Conservation (phyloP, 2,113 vertebrate species). For the Cephalophus harveyi region DNA sequence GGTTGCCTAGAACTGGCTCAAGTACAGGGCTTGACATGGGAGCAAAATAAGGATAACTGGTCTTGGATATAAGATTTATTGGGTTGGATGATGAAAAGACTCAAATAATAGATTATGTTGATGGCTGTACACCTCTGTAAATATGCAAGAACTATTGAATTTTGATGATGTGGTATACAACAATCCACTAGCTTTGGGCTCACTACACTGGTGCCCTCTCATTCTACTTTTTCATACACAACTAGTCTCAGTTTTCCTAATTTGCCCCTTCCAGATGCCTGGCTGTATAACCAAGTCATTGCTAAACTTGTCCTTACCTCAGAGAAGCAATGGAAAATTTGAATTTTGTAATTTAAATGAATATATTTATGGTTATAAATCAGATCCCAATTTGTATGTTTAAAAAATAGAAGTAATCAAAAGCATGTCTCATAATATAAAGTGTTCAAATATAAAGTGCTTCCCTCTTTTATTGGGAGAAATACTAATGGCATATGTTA, state of each 20-base stretch:
- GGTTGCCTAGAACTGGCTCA: background rate
- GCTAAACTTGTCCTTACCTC: too few relatives aligned
- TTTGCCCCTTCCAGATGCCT: too few relatives aligned
- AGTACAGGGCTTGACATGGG: rapidly evolving
- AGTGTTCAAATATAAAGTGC: background rate
- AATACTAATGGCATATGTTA: background rate
- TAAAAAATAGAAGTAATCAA: background rate
- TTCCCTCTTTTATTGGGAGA: background rate
- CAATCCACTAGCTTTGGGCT: too few relatives aligned
- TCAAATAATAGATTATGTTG: background rate
- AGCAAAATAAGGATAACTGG: background rate
- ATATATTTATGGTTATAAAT: background rate
- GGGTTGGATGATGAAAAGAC: background rate
- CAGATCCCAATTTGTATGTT: background rate
- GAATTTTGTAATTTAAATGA: background rate
- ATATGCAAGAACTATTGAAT: background rate
- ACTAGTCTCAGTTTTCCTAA: too few relatives aligned
- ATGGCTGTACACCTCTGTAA: background rate
- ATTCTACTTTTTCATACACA: too few relatives aligned
- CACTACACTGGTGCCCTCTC: too few relatives aligned
- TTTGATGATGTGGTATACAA: background rate
- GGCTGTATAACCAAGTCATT: too few relatives aligned
- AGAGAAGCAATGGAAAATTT: too few relatives aligned
- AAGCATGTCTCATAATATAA: background rate
- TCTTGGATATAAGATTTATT: background rate